A percentile compares a stretch with the other conserved stretches of the same genome.
Evolutionary conservation across 2,113 vertebrate species (phyloP).

Genomic region (Lophius piscatorius): DNA sequence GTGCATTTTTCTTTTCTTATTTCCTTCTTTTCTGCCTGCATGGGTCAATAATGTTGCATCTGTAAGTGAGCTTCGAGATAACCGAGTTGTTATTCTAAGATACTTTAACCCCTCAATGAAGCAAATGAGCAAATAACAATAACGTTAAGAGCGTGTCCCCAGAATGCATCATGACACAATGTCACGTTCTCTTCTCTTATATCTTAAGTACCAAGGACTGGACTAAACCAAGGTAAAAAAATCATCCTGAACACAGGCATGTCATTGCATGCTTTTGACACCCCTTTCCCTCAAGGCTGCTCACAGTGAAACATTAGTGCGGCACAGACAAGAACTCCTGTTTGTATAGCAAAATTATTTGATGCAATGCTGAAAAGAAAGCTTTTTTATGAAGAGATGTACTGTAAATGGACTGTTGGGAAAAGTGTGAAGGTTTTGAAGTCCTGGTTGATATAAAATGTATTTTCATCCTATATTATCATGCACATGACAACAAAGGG

Average conservation of each 20-base stretch:
- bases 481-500: conserved; percentile 2
- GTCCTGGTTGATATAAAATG: conserved; percentile 9
- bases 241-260: conserved; percentile 13
- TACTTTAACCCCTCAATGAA: too few species aligned
- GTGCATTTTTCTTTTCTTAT: neutral
- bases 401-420: conserved; percentile 45
- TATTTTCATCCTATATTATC: neutral
- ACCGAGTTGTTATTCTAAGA: too few species aligned
- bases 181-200: neutral
- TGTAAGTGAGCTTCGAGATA: neutral
- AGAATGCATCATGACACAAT: conserved; percentile 9
- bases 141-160: neutral
- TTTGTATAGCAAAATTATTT: conserved; percentile 26
- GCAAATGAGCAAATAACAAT: neutral
- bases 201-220: conserved; percentile 8
- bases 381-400: conserved; percentile 36
- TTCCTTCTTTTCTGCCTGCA: neutral
- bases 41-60: neutral
- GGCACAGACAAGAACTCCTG: conserved; percentile 12
- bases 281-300: conserved; percentile 20
- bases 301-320: conserved; percentile 38
- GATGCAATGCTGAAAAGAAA: conserved; percentile 26
- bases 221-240: conserved; percentile 21
- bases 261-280: conserved; percentile 21
- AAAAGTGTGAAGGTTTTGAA: conserved; percentile 40